Evolutionary conservation across 2,113 vertebrate species (phyloP).

Genomic region (Notarius lentiginosus): DNA sequence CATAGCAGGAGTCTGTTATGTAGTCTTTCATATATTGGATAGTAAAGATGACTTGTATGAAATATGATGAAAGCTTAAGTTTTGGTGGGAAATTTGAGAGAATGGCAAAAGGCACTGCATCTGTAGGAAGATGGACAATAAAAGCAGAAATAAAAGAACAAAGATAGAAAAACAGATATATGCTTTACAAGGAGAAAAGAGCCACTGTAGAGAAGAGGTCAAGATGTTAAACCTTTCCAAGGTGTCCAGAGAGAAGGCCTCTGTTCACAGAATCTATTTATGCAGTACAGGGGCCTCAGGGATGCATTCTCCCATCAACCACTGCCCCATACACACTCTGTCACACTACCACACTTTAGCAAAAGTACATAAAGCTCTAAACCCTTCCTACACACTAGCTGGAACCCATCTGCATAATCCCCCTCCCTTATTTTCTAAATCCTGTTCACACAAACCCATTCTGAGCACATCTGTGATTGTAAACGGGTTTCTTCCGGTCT

Average conservation of each 20-base stretch:
- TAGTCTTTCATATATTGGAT: neutral
- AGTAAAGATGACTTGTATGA: neutral
- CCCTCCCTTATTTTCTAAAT: neutral
- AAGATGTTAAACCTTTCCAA: neutral
- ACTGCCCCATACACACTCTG: neutral
- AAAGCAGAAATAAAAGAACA: neutral
- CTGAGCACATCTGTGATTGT: neutral
- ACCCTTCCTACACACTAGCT: neutral
- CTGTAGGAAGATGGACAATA: neutral
- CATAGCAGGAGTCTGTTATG: neutral
- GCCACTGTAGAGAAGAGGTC: neutral
- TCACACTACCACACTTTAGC: neutral
- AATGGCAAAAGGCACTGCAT: neutral
- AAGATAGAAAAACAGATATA: neutral
- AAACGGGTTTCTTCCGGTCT: slow-evolving; percentile 1
- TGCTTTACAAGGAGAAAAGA: neutral
- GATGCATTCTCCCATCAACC: neutral
- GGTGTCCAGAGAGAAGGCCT: slow-evolving; percentile 4
- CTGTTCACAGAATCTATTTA: neutral
- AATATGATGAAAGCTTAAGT: neutral
- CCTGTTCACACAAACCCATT: neutral
- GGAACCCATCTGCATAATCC: neutral
- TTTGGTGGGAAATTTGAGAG: neutral
- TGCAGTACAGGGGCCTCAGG: neutral
- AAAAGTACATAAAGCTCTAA: neutral